Percentiles rank a stretch among this genome's conserved stretches.
phyloP scores from a whole-genome alignment of 2,888 invertebrate genomes.

The Drosophila nr. perissopoda region DNA sequence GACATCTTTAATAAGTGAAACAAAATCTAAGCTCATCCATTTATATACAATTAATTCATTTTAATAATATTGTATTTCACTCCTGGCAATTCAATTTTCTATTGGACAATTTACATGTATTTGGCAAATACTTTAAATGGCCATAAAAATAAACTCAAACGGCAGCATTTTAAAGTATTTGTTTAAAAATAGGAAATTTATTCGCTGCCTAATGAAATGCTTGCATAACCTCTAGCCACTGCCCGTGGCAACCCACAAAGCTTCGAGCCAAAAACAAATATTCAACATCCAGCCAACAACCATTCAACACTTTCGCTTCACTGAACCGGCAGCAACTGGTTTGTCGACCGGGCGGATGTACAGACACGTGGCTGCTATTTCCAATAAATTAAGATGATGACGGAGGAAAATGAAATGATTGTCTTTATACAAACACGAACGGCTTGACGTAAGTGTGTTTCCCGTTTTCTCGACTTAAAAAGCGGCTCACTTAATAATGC shows the following conservation, averaged over 20 bases:
- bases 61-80: neutral
- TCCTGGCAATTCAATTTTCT: neutral
- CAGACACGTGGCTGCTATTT: conserved; percentile 39
- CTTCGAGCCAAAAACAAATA: conserved; percentile 7
- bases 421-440: neutral
- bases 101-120: neutral
- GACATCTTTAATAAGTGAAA: neutral
- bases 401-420: conserved; percentile 8
- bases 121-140: neutral
- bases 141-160: neutral
- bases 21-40: neutral
- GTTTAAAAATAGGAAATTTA: neutral
- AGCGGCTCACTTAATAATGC: conserved; percentile 1
- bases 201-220: conserved; percentile 12
- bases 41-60: neutral
- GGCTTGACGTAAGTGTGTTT: neutral
- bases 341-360: neutral
- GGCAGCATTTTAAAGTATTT: conserved; percentile 2
- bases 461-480: neutral
- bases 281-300: conserved; percentile 3
- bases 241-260: neutral
- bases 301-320: conserved; percentile 24
- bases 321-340: conserved; percentile 15
- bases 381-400: conserved; percentile 13
- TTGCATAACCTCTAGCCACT: conserved; percentile 6